phyloP scores from a whole-genome alignment of 2,113 vertebrate genomes.

The Ahaetulla prasina region DNA sequence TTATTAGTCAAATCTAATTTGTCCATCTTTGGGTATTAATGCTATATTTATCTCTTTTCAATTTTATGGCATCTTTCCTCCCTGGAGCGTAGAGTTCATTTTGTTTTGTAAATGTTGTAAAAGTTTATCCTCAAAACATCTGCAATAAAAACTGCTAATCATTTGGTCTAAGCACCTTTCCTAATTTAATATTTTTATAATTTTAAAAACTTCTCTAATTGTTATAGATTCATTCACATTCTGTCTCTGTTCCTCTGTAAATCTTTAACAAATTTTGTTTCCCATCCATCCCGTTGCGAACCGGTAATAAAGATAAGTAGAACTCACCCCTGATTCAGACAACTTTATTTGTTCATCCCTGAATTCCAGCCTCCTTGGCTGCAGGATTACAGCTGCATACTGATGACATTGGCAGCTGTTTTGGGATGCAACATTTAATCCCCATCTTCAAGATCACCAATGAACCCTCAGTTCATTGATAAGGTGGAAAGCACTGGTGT shows the following conservation, averaged over 20 bases:
- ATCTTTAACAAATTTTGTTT: background rate
- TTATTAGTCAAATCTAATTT: background rate
- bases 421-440: slow-evolving; percentile 41
- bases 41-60: background rate
- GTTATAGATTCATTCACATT: background rate
- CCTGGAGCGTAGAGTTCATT: background rate
- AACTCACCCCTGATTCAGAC: too few relatives aligned
- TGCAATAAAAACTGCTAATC: background rate
- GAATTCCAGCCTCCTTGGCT: slow-evolving; percentile 36
- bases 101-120: background rate
- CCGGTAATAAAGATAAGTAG: too few relatives aligned
- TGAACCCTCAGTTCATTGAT: slow-evolving; percentile 42
- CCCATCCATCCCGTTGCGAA: too few relatives aligned
- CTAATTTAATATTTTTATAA: background rate
- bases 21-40: background rate
- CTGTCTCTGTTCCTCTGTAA: background rate
- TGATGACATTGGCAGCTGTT: slow-evolving; percentile 31
- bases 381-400: slow-evolving; percentile 42
- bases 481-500: slow-evolving; percentile 40
- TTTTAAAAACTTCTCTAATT: background rate
- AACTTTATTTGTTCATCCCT: background rate
- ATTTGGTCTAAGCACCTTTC: background rate
- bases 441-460: background rate
- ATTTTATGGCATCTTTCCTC: background rate
- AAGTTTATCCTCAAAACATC: background rate